Base-by-base conservation (phyloP, 2,113 vertebrate species). In the Tupaia chinensis region DNA sequence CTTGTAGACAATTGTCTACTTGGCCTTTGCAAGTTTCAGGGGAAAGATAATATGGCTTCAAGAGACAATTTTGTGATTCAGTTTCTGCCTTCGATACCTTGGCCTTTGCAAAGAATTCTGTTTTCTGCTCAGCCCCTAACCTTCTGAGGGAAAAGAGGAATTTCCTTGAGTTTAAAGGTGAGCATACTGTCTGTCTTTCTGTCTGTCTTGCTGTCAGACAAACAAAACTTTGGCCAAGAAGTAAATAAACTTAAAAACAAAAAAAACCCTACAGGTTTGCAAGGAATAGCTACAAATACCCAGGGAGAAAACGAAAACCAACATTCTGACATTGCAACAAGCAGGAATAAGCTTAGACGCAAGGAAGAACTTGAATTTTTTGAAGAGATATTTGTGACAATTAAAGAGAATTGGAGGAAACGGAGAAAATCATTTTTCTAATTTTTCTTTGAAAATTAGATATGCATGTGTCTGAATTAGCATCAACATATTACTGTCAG, bases 111-210 rank as follows among this genome's bases (percentile, higher is more conserved):
- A 89, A 96, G 85, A 92, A 86, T 88, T 94, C n/a, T 68, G 22
- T 80, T 95, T 90, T 20, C 61, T 88, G 84, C 32, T 95, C 66
- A 68, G 72, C 27, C 65, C 60, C 74, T n/a, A 3, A 86, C 25
- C 58, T 94, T 77, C 27, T 2, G 22, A 91, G 9, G 60, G 68
- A 60, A 92, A 93, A 73, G 34, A 69, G 61, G 82, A 44, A 97
- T 92, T 83, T 95, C 68, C 79, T 78, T 76, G 90, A 65, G 82
- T 95, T 95, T 92, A 93, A 96, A 95, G 84, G 72, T 95, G 90
- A 88, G 15, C 44, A 44, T 69, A 53, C 29, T 87, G 80, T 81
- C 95, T 87, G 80, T 95, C 92, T 96, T 68, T 96, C 89, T 87
- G 54, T 94, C 86, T 91, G 60, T 87, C 89, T 96, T 16, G 53